Evolutionary conservation across 53 echinoderm and acorn worm species (phyloP).

Genomic region (Patiria pectinifera): DNA sequence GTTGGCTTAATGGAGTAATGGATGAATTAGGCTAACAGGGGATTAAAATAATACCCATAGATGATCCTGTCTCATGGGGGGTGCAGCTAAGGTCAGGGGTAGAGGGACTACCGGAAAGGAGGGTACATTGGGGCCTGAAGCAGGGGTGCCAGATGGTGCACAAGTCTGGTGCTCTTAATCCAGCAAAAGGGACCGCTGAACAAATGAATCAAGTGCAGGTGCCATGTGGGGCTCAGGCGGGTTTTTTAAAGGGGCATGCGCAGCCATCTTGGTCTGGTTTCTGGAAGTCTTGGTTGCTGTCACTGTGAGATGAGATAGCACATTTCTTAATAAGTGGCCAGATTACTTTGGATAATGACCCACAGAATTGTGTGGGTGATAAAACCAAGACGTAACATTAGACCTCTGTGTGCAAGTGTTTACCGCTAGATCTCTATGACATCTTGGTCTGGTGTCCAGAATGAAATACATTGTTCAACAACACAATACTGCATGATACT

Average conservation of each 20-base stretch:
- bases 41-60: slow-evolving; percentile 31
- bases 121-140: neutral
- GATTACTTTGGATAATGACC: too few relatives aligned
- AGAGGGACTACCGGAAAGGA: neutral
- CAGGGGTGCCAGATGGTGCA: slow-evolving; percentile 51
- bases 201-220: slow-evolving; percentile 47
- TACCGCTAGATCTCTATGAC: neutral
- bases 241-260: slow-evolving; percentile 6
- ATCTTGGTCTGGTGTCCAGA: neutral
- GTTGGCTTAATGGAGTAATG: slow-evolving; percentile 36
- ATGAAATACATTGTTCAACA: neutral
- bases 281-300: neutral
- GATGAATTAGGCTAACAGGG: slow-evolving; percentile 40
- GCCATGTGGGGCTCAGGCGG: neutral
- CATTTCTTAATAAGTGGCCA: too few relatives aligned
- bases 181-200: slow-evolving; percentile 23
- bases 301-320: neutral
- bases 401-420: too few relatives aligned
- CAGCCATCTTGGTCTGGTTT: neutral
- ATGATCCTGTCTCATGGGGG: slow-evolving; percentile 28
- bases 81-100: slow-evolving; percentile 4
- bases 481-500: neutral
- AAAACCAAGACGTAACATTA: too few relatives aligned
- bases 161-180: slow-evolving; percentile 4
- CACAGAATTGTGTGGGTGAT: too few relatives aligned